Conservation (phyloP, 2,888 invertebrate species). For the Zele albiditarsus region DNA sequence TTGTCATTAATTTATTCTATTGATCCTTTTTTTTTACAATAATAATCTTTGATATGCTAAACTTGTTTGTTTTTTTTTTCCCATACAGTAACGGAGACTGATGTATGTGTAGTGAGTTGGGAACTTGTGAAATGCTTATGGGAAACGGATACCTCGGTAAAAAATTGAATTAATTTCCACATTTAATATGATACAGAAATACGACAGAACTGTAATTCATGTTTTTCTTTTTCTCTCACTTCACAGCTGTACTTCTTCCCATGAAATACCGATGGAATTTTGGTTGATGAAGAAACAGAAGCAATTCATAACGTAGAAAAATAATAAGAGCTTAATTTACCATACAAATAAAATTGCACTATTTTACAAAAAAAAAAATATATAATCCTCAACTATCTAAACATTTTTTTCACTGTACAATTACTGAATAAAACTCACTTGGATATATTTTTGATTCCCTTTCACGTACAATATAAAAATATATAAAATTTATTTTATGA, state of each 20-base stretch:
- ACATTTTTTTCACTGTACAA: too few relatives aligned
- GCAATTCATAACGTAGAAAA: too few relatives aligned
- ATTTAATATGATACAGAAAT: not conserved
- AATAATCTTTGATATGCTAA: not conserved
- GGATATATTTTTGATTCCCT: too few relatives aligned
- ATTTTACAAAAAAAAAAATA: too few relatives aligned
- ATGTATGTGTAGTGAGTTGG: constrained; percentile 56
- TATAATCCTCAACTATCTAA: too few relatives aligned
- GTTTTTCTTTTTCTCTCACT: not conserved
- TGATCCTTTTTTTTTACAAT: not conserved
- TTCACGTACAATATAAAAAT: too few relatives aligned
- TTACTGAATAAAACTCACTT: too few relatives aligned
- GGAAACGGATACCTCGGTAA: constrained; percentile 49
- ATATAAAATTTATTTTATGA: too few relatives aligned
- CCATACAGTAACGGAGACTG: constrained; percentile 50
- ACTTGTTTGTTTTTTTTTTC: constrained; percentile 11
- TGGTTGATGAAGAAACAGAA: not conserved
- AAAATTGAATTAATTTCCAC: constrained; percentile 16
- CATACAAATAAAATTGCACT: too few relatives aligned
- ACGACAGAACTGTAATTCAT: not conserved
- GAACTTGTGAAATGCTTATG: constrained; percentile 56
- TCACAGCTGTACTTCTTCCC: constrained; percentile 51
- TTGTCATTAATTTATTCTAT: not conserved
- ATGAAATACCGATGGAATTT: constrained; percentile 25
- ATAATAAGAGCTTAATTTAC: too few relatives aligned